These are phyloP conservation scores for Cyprinus carpio DNA, from an alignment of 2,113 vertebrate genomes.

Conservation along the genomic window DNA sequence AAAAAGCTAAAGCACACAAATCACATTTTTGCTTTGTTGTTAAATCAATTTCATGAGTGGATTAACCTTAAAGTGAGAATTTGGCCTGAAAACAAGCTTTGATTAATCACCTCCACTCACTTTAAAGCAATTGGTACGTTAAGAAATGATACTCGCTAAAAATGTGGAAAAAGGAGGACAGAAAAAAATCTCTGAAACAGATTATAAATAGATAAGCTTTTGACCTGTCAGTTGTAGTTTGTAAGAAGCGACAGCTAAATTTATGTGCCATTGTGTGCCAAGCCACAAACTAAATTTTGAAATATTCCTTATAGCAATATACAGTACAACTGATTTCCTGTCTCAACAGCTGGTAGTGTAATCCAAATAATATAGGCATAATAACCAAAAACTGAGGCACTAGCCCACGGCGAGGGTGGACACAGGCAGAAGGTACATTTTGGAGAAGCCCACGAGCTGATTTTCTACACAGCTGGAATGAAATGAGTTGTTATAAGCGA, in stretches of 20 bases:
- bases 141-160: constrained; percentile 37
- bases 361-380: constrained; percentile 51
- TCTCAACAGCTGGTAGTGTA: constrained; percentile 59
- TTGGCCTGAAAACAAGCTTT: constrained; percentile 54
- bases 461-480: constrained; percentile 1
- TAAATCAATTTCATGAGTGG: constrained; percentile 36
- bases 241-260: constrained; percentile 56
- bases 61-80: constrained; percentile 46
- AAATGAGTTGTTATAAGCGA: constrained; percentile 12
- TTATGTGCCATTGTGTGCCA: constrained; percentile 53
- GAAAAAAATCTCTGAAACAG: constrained; percentile 25
- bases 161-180: constrained; percentile 20
- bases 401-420: constrained; percentile 12
- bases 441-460: not conserved
- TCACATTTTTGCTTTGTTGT: constrained; percentile 12
- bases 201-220: constrained; percentile 55
- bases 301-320: constrained; percentile 57
- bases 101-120: constrained; percentile 59
- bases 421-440: constrained; percentile 24
- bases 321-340: constrained; percentile 59
- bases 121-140: constrained; percentile 55
- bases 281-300: constrained; percentile 61
- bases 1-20: not conserved
- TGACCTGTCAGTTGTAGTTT: constrained; percentile 56
- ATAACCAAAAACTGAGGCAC: constrained; percentile 52